Evolutionary conservation across 1,140 invertebrate genomes (phyloP), one percentile per base, ranked within the genome.

Genomic region (Gryllus bimaculatus): DNA sequence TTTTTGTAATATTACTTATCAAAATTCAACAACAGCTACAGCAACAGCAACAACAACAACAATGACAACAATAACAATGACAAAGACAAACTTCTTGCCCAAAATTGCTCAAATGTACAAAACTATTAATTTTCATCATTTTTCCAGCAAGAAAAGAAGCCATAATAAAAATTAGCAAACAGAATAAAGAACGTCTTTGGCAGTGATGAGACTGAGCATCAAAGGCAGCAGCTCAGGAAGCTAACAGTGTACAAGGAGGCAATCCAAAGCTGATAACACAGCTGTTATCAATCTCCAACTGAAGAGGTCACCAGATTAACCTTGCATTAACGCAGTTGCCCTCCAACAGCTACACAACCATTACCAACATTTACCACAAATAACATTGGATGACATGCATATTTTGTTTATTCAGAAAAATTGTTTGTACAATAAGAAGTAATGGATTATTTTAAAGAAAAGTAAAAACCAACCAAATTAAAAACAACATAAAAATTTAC

Each of bases 191-290:
- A 39, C 18, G 10, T 18, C 18, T 66, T 18, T 66, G 18, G 18
- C 54, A 66, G 2, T 13, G 54, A 66, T 18, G 10, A 10, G 54
- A 66, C 10, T 66, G 54, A 66, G 54, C 54, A 66, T 18, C 18
- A 10, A 66, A 66, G 54, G 2, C 54, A 66, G 54, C 54, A 66
- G 54, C 54, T 66, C 54, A 66, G 54, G 54, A 66, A 66, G 10
- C 54, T 66, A 66, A 2, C 54, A 66, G 54, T 66, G 54, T 13
- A 18, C 54, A 13, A 66, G 54, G 54, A 66, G 10, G 54, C 54
- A 66, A 66, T 18, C 54, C 54, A 66, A 66, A 66, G 54, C 54
- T 66, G 54, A 66, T 66, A 66, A 66, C 54, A 66, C 54, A 66
- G 26, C 54, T 13, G 10, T 66, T 66, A 66, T 66, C 54, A 66